Base-by-base conservation (phyloP, 2,888 invertebrate genomes). In the Lepidochrysops patricia region DNA sequence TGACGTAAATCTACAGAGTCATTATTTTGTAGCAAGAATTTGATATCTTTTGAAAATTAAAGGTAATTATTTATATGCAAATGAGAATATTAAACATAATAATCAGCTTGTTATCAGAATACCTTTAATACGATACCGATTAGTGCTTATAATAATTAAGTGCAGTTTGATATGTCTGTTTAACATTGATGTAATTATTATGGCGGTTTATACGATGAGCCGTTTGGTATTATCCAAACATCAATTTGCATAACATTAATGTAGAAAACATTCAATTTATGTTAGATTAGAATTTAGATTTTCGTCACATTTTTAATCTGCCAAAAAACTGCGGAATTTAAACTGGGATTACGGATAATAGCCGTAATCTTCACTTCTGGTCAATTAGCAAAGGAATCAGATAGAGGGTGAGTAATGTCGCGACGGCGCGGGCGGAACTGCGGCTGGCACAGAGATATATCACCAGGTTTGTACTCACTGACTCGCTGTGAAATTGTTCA, bases 301-400 rank as follows among this genome's bases (percentile, higher is more conserved):
- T 43, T 43, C 19, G 15, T 43, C 9, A 9, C 9, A 9, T 12
- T 43, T 7, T 43, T 15, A 19, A 37, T n/a, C n/a, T n/a, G 7
- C 15, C 37, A 2, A 19, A 19, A 7, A 32, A 32, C 19, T 4
- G 15, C 13, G 34, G 12, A 25, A 34, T 58, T 58, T 50, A 74
- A 78, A 80, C 79, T 82, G 79, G 74, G 80, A 77, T 75, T 69
- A 60, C 72, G 79, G 80, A 84, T 83, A 84, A 84, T 82, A 79
- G 75, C 76, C 72, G 80, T 84, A 84, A 86, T 87, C 85, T 79
- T 76, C 77, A 80, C 82, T 87, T 87, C 87, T 87, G 84, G 84
- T 85, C 87, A 89, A 87, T 89, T 88, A 88, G 82, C 82, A 76
- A 76, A 80, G 78, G 74, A 77, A 84, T 86, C 85, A 80, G 87